phyloP scores from a whole-genome alignment of 1,140 invertebrate species.

The Andricus grossulariae region DNA sequence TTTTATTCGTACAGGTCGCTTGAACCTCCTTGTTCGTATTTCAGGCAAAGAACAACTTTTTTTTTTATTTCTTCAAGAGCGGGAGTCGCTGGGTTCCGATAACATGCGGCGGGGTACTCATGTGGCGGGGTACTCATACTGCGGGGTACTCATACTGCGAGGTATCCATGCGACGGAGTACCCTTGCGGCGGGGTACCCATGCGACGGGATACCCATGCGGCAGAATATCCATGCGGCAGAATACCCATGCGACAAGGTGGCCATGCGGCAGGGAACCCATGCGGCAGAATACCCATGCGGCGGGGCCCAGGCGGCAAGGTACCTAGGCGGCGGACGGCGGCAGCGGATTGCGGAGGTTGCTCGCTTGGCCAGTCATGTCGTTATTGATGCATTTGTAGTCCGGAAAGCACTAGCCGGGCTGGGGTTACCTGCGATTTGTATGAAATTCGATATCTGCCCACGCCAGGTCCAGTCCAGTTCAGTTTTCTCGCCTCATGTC shows the following conservation, averaged over 20 bases:
- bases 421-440: slow-evolving; percentile 72
- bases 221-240: no score
- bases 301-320: no score
- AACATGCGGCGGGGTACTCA: no score
- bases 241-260: rapidly evolving
- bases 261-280: no score
- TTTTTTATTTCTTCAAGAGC: slow-evolving; percentile 6
- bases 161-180: no score
- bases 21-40: slow-evolving; percentile 24
- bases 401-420: slow-evolving; percentile 56
- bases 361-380: slow-evolving; percentile 41
- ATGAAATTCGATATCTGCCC: slow-evolving; percentile 71
- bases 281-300: no score
- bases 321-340: no score
- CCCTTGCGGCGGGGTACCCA: no score
- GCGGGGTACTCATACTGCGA: no score
- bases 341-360: background rate
- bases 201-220: no score
- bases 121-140: no score
- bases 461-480: slow-evolving; percentile 47
- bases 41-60: background rate
- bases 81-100: background rate
- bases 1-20: background rate
- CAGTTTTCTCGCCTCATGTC: slow-evolving; percentile 30
- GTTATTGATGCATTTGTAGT: slow-evolving; percentile 57